phyloP scores from a whole-genome alignment of 2,113 vertebrate species.

The Pongo abelii region DNA sequence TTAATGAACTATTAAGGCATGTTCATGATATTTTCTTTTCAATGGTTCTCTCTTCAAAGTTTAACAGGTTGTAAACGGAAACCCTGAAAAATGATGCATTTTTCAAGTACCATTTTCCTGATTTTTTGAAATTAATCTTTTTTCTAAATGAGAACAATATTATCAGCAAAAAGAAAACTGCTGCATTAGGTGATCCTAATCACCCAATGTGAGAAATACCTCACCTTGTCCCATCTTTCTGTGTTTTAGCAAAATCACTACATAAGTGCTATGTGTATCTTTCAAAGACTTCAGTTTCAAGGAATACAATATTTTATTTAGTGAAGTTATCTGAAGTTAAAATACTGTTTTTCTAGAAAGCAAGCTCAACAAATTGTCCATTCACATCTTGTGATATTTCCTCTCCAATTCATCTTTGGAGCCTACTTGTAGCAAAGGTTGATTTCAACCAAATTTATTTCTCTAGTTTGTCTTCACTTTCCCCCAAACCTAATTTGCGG shows the following conservation, averaged over 20 bases:
- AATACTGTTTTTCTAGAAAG: neutral
- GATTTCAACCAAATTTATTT: neutral
- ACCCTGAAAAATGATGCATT: constrained; percentile 35
- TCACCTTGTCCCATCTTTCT: neutral
- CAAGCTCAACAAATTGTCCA: neutral
- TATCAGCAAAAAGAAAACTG: neutral
- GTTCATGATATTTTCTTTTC: constrained; percentile 72
- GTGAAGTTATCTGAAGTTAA: neutral
- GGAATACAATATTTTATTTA: neutral
- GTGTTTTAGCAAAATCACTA: constrained; percentile 26
- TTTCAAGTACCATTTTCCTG: neutral
- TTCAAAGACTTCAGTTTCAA: neutral
- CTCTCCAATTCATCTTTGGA: neutral
- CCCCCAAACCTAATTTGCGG: neutral
- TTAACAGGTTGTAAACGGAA: constrained; percentile 60
- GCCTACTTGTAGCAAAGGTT: neutral
- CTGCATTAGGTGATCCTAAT: neutral
- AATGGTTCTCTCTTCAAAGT: constrained; percentile 58
- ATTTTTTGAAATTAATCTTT: constrained; percentile 1
- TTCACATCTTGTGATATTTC: neutral
- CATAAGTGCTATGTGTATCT: too few species aligned
- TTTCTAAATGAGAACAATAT: neutral
- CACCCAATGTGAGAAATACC: neutral
- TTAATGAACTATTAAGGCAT: constrained; percentile 77
- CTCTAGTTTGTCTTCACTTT: neutral